These are phyloP conservation scores for Drosophila falleni DNA, from an alignment of 2,888 invertebrate genomes.

Conservation along the genomic window DNA sequence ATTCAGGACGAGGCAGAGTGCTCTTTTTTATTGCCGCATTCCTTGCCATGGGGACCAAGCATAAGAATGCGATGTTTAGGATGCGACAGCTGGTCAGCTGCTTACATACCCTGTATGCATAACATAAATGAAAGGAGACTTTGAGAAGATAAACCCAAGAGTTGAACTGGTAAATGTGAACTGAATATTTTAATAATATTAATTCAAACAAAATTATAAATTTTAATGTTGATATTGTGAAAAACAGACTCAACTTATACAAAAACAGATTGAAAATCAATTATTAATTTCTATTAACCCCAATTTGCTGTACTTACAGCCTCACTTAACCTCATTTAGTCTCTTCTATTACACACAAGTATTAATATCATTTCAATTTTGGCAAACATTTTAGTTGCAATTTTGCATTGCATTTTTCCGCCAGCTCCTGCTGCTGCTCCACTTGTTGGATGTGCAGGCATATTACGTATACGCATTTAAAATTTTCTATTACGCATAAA, in stretches of 20 bases:
- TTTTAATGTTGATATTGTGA: no score
- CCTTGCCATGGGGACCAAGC: constrained; percentile 27
- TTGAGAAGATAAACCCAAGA: background rate
- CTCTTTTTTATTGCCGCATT: constrained; percentile 51
- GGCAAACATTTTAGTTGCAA: constrained; percentile 1
- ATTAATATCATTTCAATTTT: constrained; percentile 1
- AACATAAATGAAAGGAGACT: background rate
- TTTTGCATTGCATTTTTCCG: background rate
- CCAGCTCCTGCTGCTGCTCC: constrained; percentile 13
- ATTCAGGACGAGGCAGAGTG: constrained; percentile 18
- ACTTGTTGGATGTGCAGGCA: constrained; percentile 64
- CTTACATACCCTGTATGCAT: constrained; percentile 15
- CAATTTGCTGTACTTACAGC: background rate
- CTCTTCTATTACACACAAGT: background rate
- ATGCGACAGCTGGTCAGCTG: constrained; percentile 45
- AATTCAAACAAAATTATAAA: background rate
- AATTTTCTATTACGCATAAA: constrained; percentile 50
- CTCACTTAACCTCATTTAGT: background rate
- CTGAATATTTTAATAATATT: background rate
- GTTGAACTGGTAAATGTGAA: background rate
- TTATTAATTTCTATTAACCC: constrained; percentile 5
- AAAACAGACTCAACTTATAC: no score
- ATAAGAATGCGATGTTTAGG: constrained; percentile 44
- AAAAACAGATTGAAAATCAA: background rate
- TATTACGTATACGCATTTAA: constrained; percentile 66